phyloP scores from a whole-genome alignment of 2,797 vertebrate genomes.

The Tarsius wallacei region DNA sequence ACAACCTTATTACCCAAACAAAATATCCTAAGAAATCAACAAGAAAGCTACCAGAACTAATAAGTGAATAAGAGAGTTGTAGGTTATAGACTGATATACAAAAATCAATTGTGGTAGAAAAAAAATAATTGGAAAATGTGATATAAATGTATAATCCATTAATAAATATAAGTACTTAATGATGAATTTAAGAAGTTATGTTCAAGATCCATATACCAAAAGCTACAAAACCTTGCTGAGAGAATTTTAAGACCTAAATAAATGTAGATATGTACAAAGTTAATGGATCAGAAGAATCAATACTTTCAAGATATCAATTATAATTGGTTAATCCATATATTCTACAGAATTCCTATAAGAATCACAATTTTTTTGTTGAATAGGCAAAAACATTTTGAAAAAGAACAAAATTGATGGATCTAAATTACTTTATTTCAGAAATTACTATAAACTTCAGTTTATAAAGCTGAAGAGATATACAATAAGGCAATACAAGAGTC shows the following conservation, averaged over 20 bases:
- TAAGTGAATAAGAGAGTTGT: not conserved
- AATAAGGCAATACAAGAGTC: not conserved
- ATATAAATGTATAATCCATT: not conserved
- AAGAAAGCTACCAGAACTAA: not conserved
- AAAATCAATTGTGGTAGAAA: not conserved
- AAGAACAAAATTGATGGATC: not conserved
- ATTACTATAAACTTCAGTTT: not conserved
- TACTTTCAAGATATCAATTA: not conserved
- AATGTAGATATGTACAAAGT: not conserved
- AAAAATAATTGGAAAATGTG: not conserved
- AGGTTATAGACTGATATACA: not conserved
- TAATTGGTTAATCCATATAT: not conserved
- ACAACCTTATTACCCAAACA: not conserved
- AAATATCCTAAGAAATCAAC: not conserved
- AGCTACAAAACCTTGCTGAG: not conserved
- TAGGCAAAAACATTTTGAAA: not conserved
- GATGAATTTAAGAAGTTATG: not conserved
- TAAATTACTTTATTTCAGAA: not conserved
- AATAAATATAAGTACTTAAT: not conserved
- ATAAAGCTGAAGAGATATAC: not conserved
- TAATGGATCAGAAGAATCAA: not conserved
- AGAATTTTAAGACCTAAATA: not conserved
- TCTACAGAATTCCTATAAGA: not conserved
- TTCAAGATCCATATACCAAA: not conserved
- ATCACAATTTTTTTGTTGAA: not conserved